These are phyloP conservation scores for Eunapius fragilis DNA, from an alignment of 37 sponge, comb jelly and placozoan species.

Conservation along the genomic window DNA sequence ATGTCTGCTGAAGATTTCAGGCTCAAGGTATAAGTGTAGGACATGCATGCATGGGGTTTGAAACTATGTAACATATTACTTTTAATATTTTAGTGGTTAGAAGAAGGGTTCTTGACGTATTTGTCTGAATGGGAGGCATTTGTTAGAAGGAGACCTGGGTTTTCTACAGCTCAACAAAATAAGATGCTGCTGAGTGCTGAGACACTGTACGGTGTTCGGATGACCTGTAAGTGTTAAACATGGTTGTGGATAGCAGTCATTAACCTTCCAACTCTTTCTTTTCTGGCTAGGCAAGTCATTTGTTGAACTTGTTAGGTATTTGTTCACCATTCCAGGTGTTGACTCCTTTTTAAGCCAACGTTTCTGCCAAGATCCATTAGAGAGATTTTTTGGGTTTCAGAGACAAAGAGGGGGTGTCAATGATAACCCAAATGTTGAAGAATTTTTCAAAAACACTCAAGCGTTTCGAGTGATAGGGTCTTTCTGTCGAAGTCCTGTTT, in stretches of 20 bases:
- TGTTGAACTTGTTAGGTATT: constrained; percentile 27
- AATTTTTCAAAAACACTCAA: constrained; percentile 14
- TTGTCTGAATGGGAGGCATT: constrained; percentile 13
- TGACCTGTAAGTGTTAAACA: constrained; percentile 20
- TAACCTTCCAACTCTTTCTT: background rate
- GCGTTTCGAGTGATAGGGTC: no score
- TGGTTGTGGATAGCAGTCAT: no score
- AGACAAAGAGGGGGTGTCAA: no score
- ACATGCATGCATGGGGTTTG: background rate
- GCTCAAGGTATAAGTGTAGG: background rate
- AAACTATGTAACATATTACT: no score
- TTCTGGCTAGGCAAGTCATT: constrained; percentile 22
- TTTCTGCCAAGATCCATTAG: no score
- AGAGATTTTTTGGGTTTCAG: no score
- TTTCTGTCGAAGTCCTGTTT: no score
- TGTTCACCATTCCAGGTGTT: constrained; percentile 35
- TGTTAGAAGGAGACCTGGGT: constrained; percentile 2
- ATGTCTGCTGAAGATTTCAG: background rate
- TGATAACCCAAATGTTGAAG: constrained; percentile 4
- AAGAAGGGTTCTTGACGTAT: constrained; percentile 19
- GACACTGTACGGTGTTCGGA: constrained; percentile 15
- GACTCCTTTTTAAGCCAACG: no score
- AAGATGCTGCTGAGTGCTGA: constrained; percentile 16
- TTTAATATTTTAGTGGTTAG: constrained; percentile 1
- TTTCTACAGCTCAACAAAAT: constrained; percentile 3